Conservation (phyloP, 2,888 invertebrate genomes). For the Brassicogethes aeneus region DNA sequence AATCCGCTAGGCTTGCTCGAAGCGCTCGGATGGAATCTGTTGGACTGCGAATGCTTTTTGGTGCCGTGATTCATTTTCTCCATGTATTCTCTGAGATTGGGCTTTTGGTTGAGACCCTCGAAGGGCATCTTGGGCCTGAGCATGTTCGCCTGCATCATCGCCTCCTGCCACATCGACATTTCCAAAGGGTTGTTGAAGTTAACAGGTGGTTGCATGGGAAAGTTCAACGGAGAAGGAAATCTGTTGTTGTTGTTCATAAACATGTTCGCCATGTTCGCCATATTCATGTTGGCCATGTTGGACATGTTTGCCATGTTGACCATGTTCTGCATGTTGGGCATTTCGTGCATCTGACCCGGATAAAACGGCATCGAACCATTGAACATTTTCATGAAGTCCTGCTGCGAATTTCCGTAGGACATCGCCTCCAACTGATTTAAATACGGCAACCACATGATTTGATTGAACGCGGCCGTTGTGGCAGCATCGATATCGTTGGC, state of each 20-base stretch:
- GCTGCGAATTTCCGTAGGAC: slow-evolving; percentile 42
- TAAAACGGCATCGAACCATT: slow-evolving; percentile 30
- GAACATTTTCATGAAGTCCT: slow-evolving; percentile 50
- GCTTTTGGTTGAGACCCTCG: slow-evolving; percentile 25
- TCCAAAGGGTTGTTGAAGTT: slow-evolving; percentile 50
- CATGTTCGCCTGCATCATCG: slow-evolving; percentile 43
- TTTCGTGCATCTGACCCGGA: not conserved
- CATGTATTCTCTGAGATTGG: slow-evolving; percentile 19
- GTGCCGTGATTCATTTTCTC: slow-evolving; percentile 19
- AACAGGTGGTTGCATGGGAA: slow-evolving; percentile 33
- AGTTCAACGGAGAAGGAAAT: slow-evolving; percentile 41
- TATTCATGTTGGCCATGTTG: slow-evolving; percentile 26
- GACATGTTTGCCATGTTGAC: not conserved
- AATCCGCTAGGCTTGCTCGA: slow-evolving; percentile 14
- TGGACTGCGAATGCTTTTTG: slow-evolving; percentile 3
- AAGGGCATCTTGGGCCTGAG: slow-evolving; percentile 29
- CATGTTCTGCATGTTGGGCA: not conserved
- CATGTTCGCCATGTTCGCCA: slow-evolving; percentile 45
- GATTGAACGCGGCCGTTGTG: slow-evolving; percentile 58
- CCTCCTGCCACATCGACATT: slow-evolving; percentile 63
- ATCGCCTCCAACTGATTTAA: slow-evolving; percentile 53
- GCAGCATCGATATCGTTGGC: slow-evolving; percentile 62
- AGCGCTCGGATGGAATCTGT: slow-evolving; percentile 11
- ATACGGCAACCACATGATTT: slow-evolving; percentile 69
- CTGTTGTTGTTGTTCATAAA: slow-evolving; percentile 37